A percentile compares a stretch with the other conserved stretches of the same genome.
These are phyloP conservation scores for Sarcophaga peregrina DNA, from an alignment of 1,140 invertebrate species.

Conservation along the genomic window DNA sequence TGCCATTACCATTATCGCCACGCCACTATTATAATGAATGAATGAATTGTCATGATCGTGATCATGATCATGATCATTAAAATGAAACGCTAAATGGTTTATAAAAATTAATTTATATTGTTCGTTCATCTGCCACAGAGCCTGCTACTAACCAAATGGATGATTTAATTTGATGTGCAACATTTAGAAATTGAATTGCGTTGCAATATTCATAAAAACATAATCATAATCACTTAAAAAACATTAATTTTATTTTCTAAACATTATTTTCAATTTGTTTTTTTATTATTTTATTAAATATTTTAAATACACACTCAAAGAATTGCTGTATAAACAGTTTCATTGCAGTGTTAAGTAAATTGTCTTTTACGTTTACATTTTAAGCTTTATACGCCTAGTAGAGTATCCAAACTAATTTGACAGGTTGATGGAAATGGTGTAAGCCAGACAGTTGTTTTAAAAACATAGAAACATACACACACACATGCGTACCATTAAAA, in stretches of 20 bases:
- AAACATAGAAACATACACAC: too few relatives aligned
- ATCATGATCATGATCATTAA: not conserved
- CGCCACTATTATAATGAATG: too few relatives aligned
- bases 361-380: too few relatives aligned
- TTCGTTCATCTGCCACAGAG: not conserved
- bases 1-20: not conserved
- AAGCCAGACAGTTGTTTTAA: too few relatives aligned
- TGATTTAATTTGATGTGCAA: conserved; percentile 35
- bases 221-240: conserved; percentile 4
- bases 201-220: conserved; percentile 8
- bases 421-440: too few relatives aligned
- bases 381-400: too few relatives aligned
- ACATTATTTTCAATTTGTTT: too few relatives aligned
- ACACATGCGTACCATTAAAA: too few relatives aligned
- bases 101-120: conserved; percentile 3
- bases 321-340: too few relatives aligned
- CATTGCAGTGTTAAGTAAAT: too few relatives aligned
- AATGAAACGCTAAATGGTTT: not conserved
- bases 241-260: conserved; percentile 13
- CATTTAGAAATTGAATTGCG: conserved; percentile 36
- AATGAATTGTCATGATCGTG: not conserved
- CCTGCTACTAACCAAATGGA: not conserved
- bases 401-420: too few relatives aligned
- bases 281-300: conserved; percentile 4
- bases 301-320: not conserved